Evolutionary conservation across 2,797 vertebrate species (phyloP), one percentile per base, ranked within the genome.

Genomic region (Uromys caudimaculatus): DNA sequence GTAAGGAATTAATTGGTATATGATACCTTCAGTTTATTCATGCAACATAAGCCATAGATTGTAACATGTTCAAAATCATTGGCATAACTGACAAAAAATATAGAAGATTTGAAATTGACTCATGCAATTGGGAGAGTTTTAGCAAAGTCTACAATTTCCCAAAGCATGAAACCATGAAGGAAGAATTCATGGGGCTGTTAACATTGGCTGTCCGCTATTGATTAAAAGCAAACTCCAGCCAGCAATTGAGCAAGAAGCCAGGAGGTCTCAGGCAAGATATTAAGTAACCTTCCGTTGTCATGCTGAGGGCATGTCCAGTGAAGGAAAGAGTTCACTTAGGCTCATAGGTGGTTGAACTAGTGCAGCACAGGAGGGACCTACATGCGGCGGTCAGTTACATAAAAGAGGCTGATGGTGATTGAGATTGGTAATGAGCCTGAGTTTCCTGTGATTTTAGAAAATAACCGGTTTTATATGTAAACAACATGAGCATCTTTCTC

Each of bases 291-390:
- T 67, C 7, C 2, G 4, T 44, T 35, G 1, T 14, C 10, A n/a
- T 3, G 41, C 58, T 35, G 86, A 77, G 67, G 47, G 19, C 29
- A 8, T 8, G 32, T 2, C 23, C n/a, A 32, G 11, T 6, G 10
- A 2, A 81, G 6, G 0, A 32, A 27, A 81, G 10, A 16, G 76
- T 8, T 67, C 82, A 35, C 7, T 38, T 47, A 67, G 89, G 27
- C 16, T 32, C 64, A 4, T 4, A 29, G 12, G 35, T 4, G 19
- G 54, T 11, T 32, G 12, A 41, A 3, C 2, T 19, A 2, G 0
- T 13, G 2, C 27, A 21, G 24, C 2, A 2, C 19, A 6, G 16
- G n/a, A 44, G 38, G 4, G 52, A 24, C 1, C 21, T 9, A 7
- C 3, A 12, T 2, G 1, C 6, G 54, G 12, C 38, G 8, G 6